Evolutionary conservation across 2,888 invertebrate species (phyloP).

Genomic region (Drosophila stalkeri): DNA sequence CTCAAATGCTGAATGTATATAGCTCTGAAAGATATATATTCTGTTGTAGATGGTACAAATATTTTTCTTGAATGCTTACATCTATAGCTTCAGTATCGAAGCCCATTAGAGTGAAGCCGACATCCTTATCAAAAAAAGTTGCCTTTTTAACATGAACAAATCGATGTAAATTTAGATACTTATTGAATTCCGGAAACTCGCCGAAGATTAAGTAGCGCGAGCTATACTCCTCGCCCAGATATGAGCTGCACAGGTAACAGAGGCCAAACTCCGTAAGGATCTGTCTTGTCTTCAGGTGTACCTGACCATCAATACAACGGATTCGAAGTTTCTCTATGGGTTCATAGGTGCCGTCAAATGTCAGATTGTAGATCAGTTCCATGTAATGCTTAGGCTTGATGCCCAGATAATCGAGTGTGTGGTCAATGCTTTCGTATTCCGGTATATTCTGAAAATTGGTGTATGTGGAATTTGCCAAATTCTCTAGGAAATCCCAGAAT

Average conservation of each 20-base stretch:
- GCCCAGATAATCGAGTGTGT: conserved; percentile 61
- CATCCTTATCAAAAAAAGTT: conserved; percentile 78
- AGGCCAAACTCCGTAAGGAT: conserved; percentile 84
- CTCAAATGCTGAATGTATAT: conserved; percentile 82
- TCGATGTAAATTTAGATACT: conserved; percentile 14
- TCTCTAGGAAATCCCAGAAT: conserved; percentile 79
- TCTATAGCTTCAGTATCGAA: conserved; percentile 67
- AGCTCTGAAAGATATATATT: conserved; percentile 60
- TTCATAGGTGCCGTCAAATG: conserved; percentile 69
- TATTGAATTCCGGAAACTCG: conserved; percentile 53
- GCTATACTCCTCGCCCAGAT: conserved; percentile 70
- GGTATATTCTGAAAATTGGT: conserved; percentile 83
- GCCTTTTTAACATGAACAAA: conserved; percentile 52
- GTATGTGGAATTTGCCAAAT: conserved; percentile 84
- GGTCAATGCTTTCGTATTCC: conserved; percentile 66
- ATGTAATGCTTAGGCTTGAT: conserved; percentile 83
- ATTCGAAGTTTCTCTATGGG: conserved; percentile 55
- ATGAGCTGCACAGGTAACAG: conserved; percentile 82
- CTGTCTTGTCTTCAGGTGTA: conserved; percentile 71
- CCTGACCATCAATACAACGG: conserved; percentile 66
- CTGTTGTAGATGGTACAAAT: neutral
- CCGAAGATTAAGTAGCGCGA: conserved; percentile 77
- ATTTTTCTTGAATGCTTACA: conserved; percentile 50
- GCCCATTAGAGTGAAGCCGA: conserved; percentile 77
- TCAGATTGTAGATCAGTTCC: conserved; percentile 83